Percentiles rank a stretch among this genome's conserved stretches.
Evolutionary conservation across 2,797 vertebrate species (phyloP).

Genomic region (Chaunax sp.): DNA sequence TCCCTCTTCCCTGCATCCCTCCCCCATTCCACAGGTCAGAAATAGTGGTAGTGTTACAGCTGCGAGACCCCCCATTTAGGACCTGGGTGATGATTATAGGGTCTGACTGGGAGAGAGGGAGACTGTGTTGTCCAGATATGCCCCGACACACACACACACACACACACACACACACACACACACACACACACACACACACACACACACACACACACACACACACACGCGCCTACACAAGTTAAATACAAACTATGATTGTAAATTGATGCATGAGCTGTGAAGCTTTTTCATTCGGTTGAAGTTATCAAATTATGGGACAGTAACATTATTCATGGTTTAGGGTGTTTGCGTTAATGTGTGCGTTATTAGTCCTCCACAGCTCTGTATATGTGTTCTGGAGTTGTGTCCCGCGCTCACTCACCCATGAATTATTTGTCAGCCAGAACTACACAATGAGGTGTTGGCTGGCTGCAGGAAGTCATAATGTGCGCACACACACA

Average conservation of each 20-base stretch:
- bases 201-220: too few species aligned
- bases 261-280: conserved; percentile 1
- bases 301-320: conserved; percentile 9
- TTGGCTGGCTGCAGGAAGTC: conserved; percentile 74
- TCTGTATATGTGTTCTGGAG: conserved; percentile 33
- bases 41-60: conserved; percentile 76
- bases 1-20: conserved; percentile 54
- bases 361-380: conserved; percentile 56
- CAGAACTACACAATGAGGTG: conserved; percentile 73
- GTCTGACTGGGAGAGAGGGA: conserved; percentile 34
- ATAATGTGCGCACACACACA: conserved; percentile 27
- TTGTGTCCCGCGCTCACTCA: conserved; percentile 52
- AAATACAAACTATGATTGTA: conserved; percentile 7
- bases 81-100: conserved; percentile 60
- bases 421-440: conserved; percentile 61
- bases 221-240: conserved; percentile 12
- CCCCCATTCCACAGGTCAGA: conserved; percentile 73
- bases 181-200: conserved; percentile 15
- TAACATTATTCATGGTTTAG: conserved; percentile 6
- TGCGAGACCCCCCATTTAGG: conserved; percentile 75
- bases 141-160: background rate
- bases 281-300: conserved; percentile 22
- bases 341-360: conserved; percentile 50
- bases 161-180: conserved; percentile 8
- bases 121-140: conserved; percentile 53